Evolutionary conservation across 2,113 vertebrate species (phyloP).

Genomic region (Mirounga angustirostris): DNA sequence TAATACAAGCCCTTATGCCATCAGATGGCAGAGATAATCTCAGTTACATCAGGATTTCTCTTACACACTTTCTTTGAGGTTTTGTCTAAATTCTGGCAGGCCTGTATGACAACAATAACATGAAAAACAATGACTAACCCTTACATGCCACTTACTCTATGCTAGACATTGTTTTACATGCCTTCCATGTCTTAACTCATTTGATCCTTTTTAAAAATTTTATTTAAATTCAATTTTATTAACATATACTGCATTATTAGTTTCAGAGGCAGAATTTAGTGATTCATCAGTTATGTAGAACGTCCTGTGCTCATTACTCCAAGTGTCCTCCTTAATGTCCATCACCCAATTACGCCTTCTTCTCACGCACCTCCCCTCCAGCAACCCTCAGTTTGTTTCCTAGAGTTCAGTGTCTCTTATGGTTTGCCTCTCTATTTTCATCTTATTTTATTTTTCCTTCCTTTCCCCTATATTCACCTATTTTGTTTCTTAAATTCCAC

Average conservation of each 20-base stretch:
- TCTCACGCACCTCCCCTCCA: background rate
- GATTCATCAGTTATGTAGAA: background rate
- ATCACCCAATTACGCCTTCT: background rate
- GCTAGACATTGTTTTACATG: background rate
- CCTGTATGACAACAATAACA: background rate
- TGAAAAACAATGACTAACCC: background rate
- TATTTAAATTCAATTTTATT: background rate
- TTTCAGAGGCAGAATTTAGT: background rate
- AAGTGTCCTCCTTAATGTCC: background rate
- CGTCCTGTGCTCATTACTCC: background rate
- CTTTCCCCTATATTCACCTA: too few species aligned
- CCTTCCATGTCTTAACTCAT: background rate
- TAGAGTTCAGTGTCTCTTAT: too few species aligned
- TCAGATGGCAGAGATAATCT: background rate
- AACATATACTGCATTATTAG: background rate
- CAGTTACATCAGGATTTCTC: slow-evolving; percentile 17
- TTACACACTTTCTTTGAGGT: slow-evolving; percentile 33
- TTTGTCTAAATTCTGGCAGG: slow-evolving; percentile 27
- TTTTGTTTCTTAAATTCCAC: too few species aligned
- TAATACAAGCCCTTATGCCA: slow-evolving; percentile 18
- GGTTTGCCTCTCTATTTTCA: too few species aligned
- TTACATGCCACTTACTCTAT: background rate
- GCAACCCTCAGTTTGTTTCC: background rate
- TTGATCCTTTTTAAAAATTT: background rate
- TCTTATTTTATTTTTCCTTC: too few species aligned